phyloP scores from a whole-genome alignment of 2,113 vertebrate species.

The Cepphus grylle region DNA sequence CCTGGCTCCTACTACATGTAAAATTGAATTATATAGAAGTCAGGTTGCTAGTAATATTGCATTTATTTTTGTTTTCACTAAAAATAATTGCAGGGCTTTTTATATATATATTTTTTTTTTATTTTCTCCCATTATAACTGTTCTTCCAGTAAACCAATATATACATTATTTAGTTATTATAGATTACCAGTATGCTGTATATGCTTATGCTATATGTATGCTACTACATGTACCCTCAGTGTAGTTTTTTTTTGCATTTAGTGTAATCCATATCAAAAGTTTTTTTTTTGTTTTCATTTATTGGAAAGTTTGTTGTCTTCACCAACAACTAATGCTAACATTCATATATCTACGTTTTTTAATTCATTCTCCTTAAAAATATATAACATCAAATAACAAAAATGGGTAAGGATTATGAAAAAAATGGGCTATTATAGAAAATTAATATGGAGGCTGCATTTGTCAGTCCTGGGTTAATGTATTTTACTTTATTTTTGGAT shows the following conservation, averaged over 20 bases:
- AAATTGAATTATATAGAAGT: neutral
- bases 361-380: neutral
- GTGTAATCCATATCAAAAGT: accelerated
- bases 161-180: neutral
- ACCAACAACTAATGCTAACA: neutral
- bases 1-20: neutral
- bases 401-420: neutral
- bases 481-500: neutral
- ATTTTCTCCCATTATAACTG: neutral
- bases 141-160: neutral
- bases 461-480: neutral
- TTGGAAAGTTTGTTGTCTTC: neutral
- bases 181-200: no score
- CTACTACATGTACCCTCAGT: neutral
- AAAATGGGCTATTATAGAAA: neutral
- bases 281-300: neutral
- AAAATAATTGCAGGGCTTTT: neutral
- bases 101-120: neutral
- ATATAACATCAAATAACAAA: neutral
- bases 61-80: neutral
- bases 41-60: neutral
- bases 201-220: neutral
- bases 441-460: neutral
- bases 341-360: neutral
- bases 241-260: neutral